These are phyloP conservation scores for Ladona fulva DNA, from an alignment of 1,140 invertebrate genomes.

Conservation along the genomic window DNA sequence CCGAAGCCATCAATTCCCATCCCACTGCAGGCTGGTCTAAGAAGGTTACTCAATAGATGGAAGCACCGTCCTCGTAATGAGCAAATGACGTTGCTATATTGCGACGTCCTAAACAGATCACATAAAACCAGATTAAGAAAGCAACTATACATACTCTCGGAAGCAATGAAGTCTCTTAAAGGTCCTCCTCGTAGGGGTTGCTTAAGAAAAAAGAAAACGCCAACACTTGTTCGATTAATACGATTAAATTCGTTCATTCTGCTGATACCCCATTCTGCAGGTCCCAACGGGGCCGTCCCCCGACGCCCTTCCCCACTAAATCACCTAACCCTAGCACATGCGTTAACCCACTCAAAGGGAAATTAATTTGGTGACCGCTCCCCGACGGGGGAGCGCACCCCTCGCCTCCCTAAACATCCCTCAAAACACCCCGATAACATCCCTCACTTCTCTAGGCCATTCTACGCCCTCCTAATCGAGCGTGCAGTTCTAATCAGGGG, in stretches of 20 bases:
- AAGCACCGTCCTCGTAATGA: no score
- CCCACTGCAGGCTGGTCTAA: no score
- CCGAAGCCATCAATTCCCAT: no score
- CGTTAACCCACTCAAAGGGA: background rate
- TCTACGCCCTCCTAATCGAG: background rate
- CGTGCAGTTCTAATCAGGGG: no score
- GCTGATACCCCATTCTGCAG: background rate
- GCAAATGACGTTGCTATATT: no score
- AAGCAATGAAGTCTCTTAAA: no score
- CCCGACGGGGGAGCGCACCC: background rate
- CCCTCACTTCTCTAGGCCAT: background rate
- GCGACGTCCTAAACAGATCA: no score
- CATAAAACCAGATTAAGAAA: no score
- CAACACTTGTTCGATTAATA: conserved; percentile 2
- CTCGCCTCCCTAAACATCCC: background rate
- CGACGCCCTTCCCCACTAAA: background rate
- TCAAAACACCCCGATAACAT: background rate
- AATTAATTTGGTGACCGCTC: conserved; percentile 9
- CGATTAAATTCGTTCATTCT: background rate
- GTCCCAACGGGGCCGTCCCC: background rate
- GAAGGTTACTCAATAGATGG: no score
- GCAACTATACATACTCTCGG: no score
- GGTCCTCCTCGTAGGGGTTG: no score
- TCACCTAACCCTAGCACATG: background rate
- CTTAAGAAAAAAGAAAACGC: no score